Evolutionary conservation across 2,888 invertebrate genomes (phyloP), one percentile per base, ranked within the genome.

Genomic region (Tenthredo amoena): DNA sequence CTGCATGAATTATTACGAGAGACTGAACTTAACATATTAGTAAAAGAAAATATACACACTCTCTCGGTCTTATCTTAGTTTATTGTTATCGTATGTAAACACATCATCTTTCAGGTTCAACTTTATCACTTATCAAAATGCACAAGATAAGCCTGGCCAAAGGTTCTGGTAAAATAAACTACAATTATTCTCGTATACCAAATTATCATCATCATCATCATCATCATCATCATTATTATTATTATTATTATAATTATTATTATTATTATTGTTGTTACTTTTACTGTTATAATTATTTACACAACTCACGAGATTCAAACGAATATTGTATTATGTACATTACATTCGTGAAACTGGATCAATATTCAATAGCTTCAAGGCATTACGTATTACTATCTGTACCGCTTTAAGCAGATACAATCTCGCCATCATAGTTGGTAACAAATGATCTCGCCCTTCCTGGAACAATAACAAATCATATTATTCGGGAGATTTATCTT

Each of bases 341-440:
- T 94, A 97, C 96, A 97, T 97, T 93, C 95, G 95, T 65, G 95
- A 94, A 87, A 97, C 95, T 89, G 97, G 96, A 93, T 95, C 94
- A 91, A 97, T 96, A 89, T 95, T 95, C 86, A 97, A 94, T 90
- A 97, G 93, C 84, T 92, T 92, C 71, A 97, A 93, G 81, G 95
- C 94, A 89, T 95, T 95, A 90, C 96, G 95, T 82, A 97, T 94
- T 72, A 96, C 95, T 88, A 95, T 94, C 87, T 96, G 95, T 47
- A 97, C 91, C 55, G 95, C 95, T 91, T 94, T 95, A 50, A 97
- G 91, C 90, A 97, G 94, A 91, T 96, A 96, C 71, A 97, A 95
- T 88, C 97, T 95, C 21, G 97, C 96, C 92, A 95, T 95, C 90
- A 97, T 94, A 6, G 95, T 94, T 6, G 96, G 96, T 89, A 96